Conservation (phyloP, 2,797 vertebrate species). For the Gallinago nigripennis region DNA sequence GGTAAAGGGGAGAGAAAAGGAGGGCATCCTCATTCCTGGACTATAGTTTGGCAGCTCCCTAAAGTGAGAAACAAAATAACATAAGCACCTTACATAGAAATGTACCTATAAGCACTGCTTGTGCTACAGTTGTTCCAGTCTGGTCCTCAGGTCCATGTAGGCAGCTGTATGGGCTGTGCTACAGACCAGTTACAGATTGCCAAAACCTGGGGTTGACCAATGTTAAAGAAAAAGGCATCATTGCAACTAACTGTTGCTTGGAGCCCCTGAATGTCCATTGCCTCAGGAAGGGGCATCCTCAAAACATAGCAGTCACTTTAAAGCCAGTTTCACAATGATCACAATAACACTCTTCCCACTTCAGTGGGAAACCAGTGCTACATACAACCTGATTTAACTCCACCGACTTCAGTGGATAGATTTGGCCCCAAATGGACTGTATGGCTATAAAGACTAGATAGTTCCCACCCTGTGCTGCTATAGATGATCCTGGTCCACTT, state of each 20-base stretch:
- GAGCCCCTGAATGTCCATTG: neutral
- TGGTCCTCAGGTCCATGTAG: neutral
- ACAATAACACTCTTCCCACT: neutral
- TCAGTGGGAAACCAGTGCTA: neutral
- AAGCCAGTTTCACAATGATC: neutral
- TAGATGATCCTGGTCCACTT: neutral
- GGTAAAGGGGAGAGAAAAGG: neutral
- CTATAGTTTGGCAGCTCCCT: constrained; percentile 20
- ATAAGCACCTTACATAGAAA: constrained; percentile 4
- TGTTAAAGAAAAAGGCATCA: neutral
- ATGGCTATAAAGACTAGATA: neutral
- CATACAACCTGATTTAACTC: neutral
- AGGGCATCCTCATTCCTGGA: neutral
- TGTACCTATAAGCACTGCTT: neutral
- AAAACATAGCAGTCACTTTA: neutral
- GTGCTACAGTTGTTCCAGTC: neutral
- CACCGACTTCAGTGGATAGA: neutral
- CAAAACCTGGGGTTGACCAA: neutral
- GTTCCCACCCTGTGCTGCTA: neutral
- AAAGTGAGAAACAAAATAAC: neutral
- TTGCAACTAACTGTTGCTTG: neutral
- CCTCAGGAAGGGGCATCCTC: neutral
- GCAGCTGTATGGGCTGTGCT: neutral
- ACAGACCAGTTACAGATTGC: neutral
- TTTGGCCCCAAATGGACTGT: neutral